Percentiles rank a stretch among this genome's conserved stretches.
Conservation (phyloP, 2,113 vertebrate genomes). For the Galemys pyrenaicus region DNA sequence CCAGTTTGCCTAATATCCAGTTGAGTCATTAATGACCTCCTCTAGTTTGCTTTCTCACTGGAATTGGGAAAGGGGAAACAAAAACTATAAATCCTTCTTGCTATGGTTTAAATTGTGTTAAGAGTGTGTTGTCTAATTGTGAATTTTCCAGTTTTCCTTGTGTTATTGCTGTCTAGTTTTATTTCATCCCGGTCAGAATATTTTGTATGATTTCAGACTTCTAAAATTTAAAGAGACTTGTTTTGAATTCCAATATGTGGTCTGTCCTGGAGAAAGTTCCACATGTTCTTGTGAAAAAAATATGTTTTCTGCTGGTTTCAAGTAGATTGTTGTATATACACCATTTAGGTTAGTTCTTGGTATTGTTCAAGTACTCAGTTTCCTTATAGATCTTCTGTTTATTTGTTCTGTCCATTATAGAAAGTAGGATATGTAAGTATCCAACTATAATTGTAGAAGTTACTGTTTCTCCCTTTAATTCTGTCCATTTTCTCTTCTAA, state of each 20-base stretch:
- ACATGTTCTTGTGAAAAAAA: neutral
- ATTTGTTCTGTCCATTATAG: neutral
- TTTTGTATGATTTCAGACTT: constrained; percentile 40
- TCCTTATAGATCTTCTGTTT: neutral
- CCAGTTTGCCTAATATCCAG: neutral
- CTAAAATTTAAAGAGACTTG: constrained; percentile 13
- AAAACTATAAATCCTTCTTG: neutral
- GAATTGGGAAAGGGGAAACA: neutral
- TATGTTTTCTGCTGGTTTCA: neutral
- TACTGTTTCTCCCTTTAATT: neutral
- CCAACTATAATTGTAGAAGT: neutral
- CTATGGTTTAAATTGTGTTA: neutral
- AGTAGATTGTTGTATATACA: neutral
- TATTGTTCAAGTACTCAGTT: neutral
- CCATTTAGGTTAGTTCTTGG: neutral
- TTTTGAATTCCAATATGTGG: constrained; percentile 30
- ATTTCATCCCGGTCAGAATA: neutral
- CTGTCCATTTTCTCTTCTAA: neutral
- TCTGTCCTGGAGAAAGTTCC: neutral
- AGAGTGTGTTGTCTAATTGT: neutral
- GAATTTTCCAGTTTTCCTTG: constrained; percentile 32
- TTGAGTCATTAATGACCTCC: neutral
- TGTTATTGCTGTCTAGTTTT: constrained; percentile 23
- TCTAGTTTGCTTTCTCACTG: neutral
- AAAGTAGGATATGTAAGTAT: neutral